Base-by-base conservation (phyloP, 2,113 vertebrate genomes). In the Centropus bengalensis region DNA sequence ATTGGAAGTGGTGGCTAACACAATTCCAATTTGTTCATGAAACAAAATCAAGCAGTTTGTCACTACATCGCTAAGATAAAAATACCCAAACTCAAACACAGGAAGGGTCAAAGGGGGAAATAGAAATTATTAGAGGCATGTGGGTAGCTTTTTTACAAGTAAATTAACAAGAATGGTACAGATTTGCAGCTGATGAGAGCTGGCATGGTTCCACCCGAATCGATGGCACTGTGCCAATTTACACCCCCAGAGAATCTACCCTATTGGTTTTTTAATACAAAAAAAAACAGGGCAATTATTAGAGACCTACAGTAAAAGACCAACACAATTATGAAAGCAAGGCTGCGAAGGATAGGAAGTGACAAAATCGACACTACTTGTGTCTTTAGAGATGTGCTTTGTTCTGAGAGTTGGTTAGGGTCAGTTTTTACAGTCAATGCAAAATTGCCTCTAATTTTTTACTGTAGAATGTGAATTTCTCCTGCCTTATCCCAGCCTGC, bases 61-160 rank as follows among this genome's bases (percentile, higher is more conserved):
- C 68, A 36, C 64, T 62, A 59, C 14, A 2, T 70, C 80, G 95
- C 71, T 67, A 19, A 75, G 89, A 94, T 55, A 63, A 85, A 93
- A 95, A 95, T 59, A 52, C 52, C 52, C 89, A 92, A 27, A 62
- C 73, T 82, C 81, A 58, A 77, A 77, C 51, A 40, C 73, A 56
- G 82, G 44, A 94, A 95, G 40, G 94, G 95, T 96, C 96, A 97
- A 95, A 85, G 82, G 95, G 91, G 93, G 91, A 96, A 94, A 97
- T 89, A 64, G 95, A 74, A 96, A 63, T 95, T 78, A 97, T 95
- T 95, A 95, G 94, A 89, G 79, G 89, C 91, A 81, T 95, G 87
- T 89, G 82, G 88, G 75, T 82, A 89, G 89, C 89, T 95, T 88
- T 88, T 97, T 90, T 88, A 71, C 38, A 60, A 94, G 76, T 59